Evolutionary conservation across 2,888 invertebrate genomes (phyloP).

Genomic region (Lepidochitona cinerea): DNA sequence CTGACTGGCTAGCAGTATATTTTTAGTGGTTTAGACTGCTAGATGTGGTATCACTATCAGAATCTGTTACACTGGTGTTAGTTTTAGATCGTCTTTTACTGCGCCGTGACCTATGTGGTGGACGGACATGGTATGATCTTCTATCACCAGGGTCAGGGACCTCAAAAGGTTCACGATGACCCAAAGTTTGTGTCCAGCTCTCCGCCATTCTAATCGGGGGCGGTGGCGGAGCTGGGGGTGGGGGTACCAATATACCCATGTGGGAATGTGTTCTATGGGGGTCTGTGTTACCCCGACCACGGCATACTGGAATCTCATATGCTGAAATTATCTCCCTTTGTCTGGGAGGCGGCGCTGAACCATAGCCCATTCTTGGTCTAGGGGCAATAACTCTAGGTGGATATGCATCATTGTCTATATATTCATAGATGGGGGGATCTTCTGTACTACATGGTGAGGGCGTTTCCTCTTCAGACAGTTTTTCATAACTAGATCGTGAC

Average conservation of each 20-base stretch:
- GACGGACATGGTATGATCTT: not conserved
- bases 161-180: not conserved
- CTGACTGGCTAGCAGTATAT: no score
- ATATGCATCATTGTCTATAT: constrained; percentile 4
- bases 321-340: constrained; percentile 2
- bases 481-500: constrained; percentile 4
- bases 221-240: not conserved
- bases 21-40: constrained; percentile 5
- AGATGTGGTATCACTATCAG: constrained; percentile 1
- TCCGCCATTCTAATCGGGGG: not conserved
- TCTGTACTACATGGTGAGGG: constrained; percentile 1
- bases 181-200: not conserved
- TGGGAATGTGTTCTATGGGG: not conserved
- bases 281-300: not conserved
- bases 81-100: not conserved
- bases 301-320: not conserved
- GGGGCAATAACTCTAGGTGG: not conserved
- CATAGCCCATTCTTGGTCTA: not conserved
- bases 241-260: not conserved
- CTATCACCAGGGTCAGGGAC: not conserved
- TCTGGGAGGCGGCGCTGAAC: not conserved
- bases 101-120: not conserved
- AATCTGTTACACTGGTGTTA: not conserved
- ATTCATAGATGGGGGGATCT: constrained; percentile 4
- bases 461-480: constrained; percentile 7